Evolutionary conservation across 2,797 vertebrate species (phyloP).

Genomic region (Tapirus indicus): DNA sequence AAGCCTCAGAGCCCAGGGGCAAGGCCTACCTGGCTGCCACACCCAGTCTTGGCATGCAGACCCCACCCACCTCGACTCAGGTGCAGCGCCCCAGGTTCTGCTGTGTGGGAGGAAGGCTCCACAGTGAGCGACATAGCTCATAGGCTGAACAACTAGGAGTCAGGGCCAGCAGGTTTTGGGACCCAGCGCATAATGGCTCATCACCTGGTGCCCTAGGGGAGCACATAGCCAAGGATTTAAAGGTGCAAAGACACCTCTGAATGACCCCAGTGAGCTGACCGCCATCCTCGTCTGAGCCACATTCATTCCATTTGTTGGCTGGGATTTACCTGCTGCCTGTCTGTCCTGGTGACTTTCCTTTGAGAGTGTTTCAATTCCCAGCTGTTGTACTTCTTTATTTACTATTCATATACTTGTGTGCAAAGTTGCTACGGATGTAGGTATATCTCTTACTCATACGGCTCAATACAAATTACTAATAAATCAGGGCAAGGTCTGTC

Average conservation of each 20-base stretch:
- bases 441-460: constrained; percentile 45
- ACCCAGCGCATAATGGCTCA: not conserved
- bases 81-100: constrained; percentile 52
- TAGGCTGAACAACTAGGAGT: not conserved
- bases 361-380: constrained; percentile 70
- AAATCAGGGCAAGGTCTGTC: constrained; percentile 81
- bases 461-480: constrained; percentile 72
- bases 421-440: constrained; percentile 82
- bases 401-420: not conserved
- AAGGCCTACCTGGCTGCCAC: not conserved
- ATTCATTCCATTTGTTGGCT: constrained; percentile 41
- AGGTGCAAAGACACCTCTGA: not conserved
- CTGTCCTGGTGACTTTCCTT: constrained; percentile 77
- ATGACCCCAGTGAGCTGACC: not conserved
- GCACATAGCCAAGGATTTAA: not conserved
- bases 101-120: constrained; percentile 55
- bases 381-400: constrained; percentile 76
- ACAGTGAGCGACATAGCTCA: not conserved
- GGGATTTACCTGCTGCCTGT: constrained; percentile 63
- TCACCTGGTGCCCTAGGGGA: not conserved
- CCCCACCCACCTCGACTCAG: constrained; percentile 19
- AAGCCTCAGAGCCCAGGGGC: not conserved
- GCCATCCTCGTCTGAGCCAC: not conserved
- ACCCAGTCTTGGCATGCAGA: constrained; percentile 5
- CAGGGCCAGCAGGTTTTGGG: not conserved